Evolutionary conservation across 2,113 vertebrate genomes (phyloP), one percentile per base, ranked within the genome.

Genomic region (Malurus alboscapulatus): DNA sequence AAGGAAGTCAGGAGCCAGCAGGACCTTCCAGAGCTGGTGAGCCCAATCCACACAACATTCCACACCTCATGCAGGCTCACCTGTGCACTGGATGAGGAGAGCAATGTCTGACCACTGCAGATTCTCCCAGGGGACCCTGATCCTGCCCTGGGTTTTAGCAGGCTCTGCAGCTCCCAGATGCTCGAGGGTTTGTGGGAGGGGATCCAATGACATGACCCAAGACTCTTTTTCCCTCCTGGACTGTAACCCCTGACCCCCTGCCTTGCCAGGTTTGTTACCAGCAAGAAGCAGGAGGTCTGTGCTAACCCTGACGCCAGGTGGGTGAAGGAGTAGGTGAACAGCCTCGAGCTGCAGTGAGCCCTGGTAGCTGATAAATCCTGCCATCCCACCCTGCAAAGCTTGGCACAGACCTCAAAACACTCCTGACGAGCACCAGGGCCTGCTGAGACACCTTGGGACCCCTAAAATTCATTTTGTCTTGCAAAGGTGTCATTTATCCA

Each of bases 221-320:
- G 17, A 9, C 13, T 20, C 8, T n/a, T 32, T 50, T 62, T 12
- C 4, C 17, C 3, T 22, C 13, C 0, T 1, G 26, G 12, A 17
- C 55, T 48, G 34, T 83, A 68, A 96, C 44, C 5, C 10, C 30
- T 42, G 53, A 22, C 36, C 32, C 34, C n/a, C 9, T 66, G 40
- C 26, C 38, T 84, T 53, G n/a, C 47, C 86, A 97, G 94, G 76
- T 96, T 97, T 40, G 18, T 88, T 51, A 96, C 95, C 71, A 91
- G 82, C 59, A 96, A 93, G 81, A 17, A 72, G 12, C 14, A 27
- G 8, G 24, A 94, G 72, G 51, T 97, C 47, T 97, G 92, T 65
- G 93, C 96, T 14, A 63, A 89, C 61, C 93, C 91, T 32, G 44
- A 50, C 1, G 47, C 74, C 73, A 79, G 12, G 15, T 97, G 96